Base-by-base conservation (phyloP, 2,797 vertebrate genomes). In the Eurystomus glaucurus region DNA sequence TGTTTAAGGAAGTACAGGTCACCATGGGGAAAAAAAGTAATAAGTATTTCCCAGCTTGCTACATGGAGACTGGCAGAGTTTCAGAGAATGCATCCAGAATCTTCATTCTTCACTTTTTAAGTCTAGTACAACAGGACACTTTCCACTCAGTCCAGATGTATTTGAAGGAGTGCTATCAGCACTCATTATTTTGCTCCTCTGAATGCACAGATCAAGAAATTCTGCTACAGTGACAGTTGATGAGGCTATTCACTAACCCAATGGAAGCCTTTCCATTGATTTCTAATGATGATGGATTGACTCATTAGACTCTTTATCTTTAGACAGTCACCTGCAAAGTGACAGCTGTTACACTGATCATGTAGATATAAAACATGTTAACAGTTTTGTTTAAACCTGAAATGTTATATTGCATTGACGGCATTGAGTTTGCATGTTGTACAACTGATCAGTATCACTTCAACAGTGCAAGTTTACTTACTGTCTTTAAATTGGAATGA, bases 91-190 rank as follows among this genome's bases (percentile, higher is more conserved):
- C 22, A 69, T 3, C 3, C 26, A n/a, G 33, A 65, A 52, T 45
- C 37, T 45, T 85, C 29, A 7, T 35, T 79, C 33, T 46, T 41
- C 9, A 43, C 15, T 57, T 8, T 1, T 2, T 31, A 43, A 72
- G 9, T 10, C 39, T 48, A 45, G 21, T 35, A 18, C 11, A 71
- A 11, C 0, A 0, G 41, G 16, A 82, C 33, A 16, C 2, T 1
- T 41, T 64, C 22, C 22, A 17, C 22, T 70, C 6, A 35, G 25
- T 23, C 13, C 54, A 50, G 25, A 41, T 35, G 22, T 16, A 23
- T 23, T 64, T 57, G 55, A 58, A 69, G 17, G 23, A 26, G 14
- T 22, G 21, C 10, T 69, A 15, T 22, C 37, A 16, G 11, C n/a
- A 16, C 23, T 58, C 19, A 25, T 77, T 54, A 69, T 72, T 91